phyloP scores from a whole-genome alignment of 2,888 invertebrate genomes.

The Drosophila leonis region DNA sequence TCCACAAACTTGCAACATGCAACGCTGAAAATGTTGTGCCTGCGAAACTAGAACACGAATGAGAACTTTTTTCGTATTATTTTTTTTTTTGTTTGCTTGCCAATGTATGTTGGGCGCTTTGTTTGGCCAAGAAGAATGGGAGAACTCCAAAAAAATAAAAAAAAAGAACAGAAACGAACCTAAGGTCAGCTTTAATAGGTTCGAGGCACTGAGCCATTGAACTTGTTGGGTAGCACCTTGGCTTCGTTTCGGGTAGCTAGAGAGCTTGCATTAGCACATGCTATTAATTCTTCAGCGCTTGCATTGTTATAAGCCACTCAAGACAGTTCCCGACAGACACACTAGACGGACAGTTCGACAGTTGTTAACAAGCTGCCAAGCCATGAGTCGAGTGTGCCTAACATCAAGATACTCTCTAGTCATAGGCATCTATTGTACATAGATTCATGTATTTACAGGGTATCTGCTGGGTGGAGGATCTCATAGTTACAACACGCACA shows the following conservation, averaged over 20 bases:
- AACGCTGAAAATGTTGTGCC: constrained; percentile 51
- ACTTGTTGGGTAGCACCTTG: constrained; percentile 79
- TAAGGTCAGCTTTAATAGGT: constrained; percentile 82
- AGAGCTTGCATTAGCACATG: constrained; percentile 61
- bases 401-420: background rate
- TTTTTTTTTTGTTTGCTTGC: constrained; percentile 63
- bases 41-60: constrained; percentile 83
- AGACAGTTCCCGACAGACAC: constrained; percentile 13
- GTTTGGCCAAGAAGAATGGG: constrained; percentile 51
- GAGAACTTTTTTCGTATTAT: constrained; percentile 69
- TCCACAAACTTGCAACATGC: constrained; percentile 52
- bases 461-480: constrained; percentile 32
- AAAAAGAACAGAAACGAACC: constrained; percentile 30
- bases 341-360: constrained; percentile 24
- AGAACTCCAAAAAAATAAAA: constrained; percentile 13
- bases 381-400: background rate
- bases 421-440: accelerated
- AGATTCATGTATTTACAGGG: constrained; percentile 2
- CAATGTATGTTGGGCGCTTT: constrained; percentile 56
- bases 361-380: constrained; percentile 51
- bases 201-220: constrained; percentile 79
- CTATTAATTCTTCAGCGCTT: constrained; percentile 69
- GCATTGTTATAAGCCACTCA: constrained; percentile 62
- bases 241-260: constrained; percentile 56
- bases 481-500: constrained; percentile 71